Evolutionary conservation across 1,140 invertebrate species (phyloP), one percentile per base, ranked within the genome.

Genomic region (Caerostris darwini): DNA sequence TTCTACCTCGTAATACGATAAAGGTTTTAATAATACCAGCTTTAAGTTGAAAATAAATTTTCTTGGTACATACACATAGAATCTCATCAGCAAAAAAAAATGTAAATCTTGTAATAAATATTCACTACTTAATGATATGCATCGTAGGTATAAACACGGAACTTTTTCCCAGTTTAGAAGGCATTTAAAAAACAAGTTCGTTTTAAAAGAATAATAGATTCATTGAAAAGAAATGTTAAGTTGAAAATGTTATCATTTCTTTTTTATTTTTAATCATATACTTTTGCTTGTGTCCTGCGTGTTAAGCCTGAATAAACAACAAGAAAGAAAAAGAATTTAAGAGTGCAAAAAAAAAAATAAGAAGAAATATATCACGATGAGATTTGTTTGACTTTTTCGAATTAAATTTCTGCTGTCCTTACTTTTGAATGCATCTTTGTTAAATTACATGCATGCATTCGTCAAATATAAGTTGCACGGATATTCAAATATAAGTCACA

Each of bases 351-450:
- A 8, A 54, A n/a, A 53, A 83, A n/a, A 58, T 85, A 85, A 85
- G 50, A 85, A 34, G 83, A 58, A 34, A 85, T 85, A 58, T 34
- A 58, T 85, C 83, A 85, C 83, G 83, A 85, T 56, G 12, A 57
- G 83, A 85, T 85, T 85, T 85, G 83, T 85, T 85, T 85, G 83
- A 85, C 83, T n/a, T 85, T 85, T 85, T 85, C 57, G 56, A 85
- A 85, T 85, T 85, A 17, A 85, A 34, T 85, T 85, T 57, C 58
- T 8, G 56, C 19, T 19, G 57, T 57, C 58, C n/a, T 59, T 59
- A 3, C n/a, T n/a, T n/a, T n/a, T n/a, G n/a, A 56, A n/a, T n/a
- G 5, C 19, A 4, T n/a, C 56, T 85, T 57, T 85, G 19, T 85
- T 85, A 19, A 50, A 10, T 12, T 53, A 10, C 71, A 50, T 8